Base-by-base conservation (phyloP, 2,888 invertebrate genomes). In the Ophioninae sp. region DNA sequence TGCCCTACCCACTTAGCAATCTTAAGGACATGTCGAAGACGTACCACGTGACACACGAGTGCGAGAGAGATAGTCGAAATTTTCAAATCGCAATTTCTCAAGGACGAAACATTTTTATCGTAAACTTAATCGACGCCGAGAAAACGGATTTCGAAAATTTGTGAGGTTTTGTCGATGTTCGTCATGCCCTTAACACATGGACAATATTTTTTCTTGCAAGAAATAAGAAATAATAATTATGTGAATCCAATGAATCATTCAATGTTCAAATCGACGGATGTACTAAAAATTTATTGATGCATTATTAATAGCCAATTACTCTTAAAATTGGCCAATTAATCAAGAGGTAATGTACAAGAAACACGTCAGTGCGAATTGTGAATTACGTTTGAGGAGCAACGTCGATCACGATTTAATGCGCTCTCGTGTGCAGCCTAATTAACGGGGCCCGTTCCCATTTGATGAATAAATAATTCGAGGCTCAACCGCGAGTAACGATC, bases 381-480 rank as follows among this genome's bases (percentile, higher is more conserved):
- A 20, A 65, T 56, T 20, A 37, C 56, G 64, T 65, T 75, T 30
- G 20, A 56, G n/a, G 73, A 63, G 20, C 13, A 77, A 69, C 22
- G 44, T 44, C 59, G n/a, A 69, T 65, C 20, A 68, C 8, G 39
- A 7, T 75, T 30, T 41, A 23, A 20, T 44, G 30, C 30, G 37
- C 44, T 77, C 44, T 23, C 59, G 30, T 61, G 76, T 82, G 69
- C 86, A 76, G 67, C 41, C n/a, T 80, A 74, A 79, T 86, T 84
- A 85, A 79, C 39, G 74, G 59, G 68, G 67, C 68, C 30, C 22
- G 82, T 51, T 64, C 72, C 59, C 64, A 73, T 73, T 67, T 58
- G 68, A 85, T 75, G 83, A 82, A 82, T 86, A 87, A 88, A 84
- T 82, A 79, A 82, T 79, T 73, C 56, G 78, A 56, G 68, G 65